Evolutionary conservation across 2,888 invertebrate species (phyloP).

Genomic region (Pheosia tremula): DNA sequence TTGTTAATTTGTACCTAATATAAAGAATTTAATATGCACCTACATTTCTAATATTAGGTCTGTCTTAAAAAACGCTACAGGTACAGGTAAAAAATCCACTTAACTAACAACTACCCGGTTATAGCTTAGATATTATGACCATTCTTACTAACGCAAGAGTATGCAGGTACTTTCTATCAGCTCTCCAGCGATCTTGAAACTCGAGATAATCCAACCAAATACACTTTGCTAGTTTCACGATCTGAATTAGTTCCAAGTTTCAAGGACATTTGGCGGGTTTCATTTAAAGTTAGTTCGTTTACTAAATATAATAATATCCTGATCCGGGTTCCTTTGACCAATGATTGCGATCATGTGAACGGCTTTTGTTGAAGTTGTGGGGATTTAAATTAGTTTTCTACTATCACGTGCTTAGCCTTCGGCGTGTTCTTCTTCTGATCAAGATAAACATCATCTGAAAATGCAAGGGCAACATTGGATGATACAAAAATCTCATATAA

Average conservation of each 20-base stretch:
- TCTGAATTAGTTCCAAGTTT: slow-evolving; percentile 5
- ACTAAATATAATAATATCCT: background rate
- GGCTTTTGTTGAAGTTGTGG: background rate
- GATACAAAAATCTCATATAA: too few relatives aligned
- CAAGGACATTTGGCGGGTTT: slow-evolving; percentile 1
- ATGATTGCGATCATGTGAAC: background rate
- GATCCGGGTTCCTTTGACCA: background rate
- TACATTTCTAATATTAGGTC: too few relatives aligned
- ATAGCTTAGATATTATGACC: too few relatives aligned
- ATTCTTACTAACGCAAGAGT: background rate
- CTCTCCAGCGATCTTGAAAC: background rate
- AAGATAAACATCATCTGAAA: too few relatives aligned
- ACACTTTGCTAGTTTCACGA: background rate
- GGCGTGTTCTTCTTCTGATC: too few relatives aligned
- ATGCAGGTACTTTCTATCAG: background rate
- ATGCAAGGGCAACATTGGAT: too few relatives aligned
- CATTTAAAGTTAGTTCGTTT: background rate
- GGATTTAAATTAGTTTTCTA: background rate
- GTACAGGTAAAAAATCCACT: too few relatives aligned
- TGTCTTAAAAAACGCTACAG: too few relatives aligned
- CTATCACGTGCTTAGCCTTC: background rate
- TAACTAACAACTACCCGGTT: too few relatives aligned
- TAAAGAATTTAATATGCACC: too few relatives aligned
- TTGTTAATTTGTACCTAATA: too few relatives aligned
- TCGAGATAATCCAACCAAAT: background rate